phyloP scores from a whole-genome alignment of 2,888 invertebrate species.

The Oxytorus armatus region DNA sequence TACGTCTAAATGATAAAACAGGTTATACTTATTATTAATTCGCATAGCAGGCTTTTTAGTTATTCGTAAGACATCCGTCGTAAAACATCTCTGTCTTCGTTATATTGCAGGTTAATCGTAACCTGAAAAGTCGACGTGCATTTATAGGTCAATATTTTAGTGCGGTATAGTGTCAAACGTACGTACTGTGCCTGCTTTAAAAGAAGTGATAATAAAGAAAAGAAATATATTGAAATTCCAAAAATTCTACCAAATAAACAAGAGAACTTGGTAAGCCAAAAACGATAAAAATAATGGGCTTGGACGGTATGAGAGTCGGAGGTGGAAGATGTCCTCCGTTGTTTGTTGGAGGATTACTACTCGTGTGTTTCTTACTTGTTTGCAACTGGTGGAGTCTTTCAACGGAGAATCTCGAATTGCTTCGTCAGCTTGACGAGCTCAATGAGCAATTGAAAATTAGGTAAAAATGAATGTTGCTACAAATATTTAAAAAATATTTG shows the following conservation, averaged over 20 bases:
- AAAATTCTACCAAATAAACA: conserved; percentile 1
- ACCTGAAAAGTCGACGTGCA: neutral
- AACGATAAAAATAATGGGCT: conserved; percentile 77
- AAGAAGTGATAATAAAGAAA: neutral
- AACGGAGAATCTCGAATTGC: conserved; percentile 81
- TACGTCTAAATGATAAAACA: neutral
- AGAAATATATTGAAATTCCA: neutral
- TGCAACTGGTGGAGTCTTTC: conserved; percentile 83
- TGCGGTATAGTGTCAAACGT: neutral
- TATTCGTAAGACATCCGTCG: neutral
- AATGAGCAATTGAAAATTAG: conserved; percentile 82
- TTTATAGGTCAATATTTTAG: neutral
- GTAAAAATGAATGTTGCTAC: conserved; percentile 68
- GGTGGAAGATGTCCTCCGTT: conserved; percentile 83
- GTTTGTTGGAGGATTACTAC: conserved; percentile 80
- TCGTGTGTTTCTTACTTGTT: conserved; percentile 80
- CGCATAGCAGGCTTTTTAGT: neutral
- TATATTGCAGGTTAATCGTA: neutral
- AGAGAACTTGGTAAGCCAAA: no score
- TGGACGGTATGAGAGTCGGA: conserved; percentile 83
- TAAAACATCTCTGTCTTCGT: neutral
- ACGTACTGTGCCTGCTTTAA: neutral
- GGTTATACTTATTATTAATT: neutral
- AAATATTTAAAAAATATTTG: neutral
- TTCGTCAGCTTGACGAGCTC: conserved; percentile 81